Conservation (phyloP, 1,140 invertebrate species). For the Sesamia nonagrioides region DNA sequence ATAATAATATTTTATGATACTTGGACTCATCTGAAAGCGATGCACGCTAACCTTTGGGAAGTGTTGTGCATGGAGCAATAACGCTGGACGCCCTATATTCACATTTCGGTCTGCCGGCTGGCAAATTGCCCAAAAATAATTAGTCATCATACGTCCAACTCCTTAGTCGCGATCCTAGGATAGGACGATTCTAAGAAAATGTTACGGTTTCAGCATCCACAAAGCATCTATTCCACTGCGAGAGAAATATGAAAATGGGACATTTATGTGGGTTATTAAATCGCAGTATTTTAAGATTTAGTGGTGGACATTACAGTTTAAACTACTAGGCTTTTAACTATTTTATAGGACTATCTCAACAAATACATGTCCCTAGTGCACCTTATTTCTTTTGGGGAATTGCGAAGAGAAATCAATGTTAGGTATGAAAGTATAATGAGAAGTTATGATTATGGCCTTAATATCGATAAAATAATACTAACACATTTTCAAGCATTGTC, state of each 20-base stretch:
- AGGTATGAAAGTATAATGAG: background rate
- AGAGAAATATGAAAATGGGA: conserved; percentile 46
- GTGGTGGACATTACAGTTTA: background rate
- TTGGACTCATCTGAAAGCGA: conserved; percentile 29
- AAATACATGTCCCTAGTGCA: background rate
- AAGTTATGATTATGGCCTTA: background rate
- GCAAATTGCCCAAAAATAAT: conserved; percentile 82
- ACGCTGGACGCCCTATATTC: conserved; percentile 73
- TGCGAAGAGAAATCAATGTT: background rate
- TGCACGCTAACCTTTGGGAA: conserved; percentile 56
- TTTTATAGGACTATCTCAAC: background rate
- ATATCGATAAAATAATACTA: background rate
- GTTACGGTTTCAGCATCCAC: conserved; percentile 53
- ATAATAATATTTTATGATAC: conserved; percentile 40
- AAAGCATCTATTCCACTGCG: conserved; percentile 35
- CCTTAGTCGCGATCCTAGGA: conserved; percentile 68
- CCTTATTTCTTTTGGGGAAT: background rate
- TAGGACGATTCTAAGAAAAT: conserved; percentile 67
- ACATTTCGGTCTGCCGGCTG: conserved; percentile 71
- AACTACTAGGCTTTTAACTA: background rate
- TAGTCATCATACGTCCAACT: conserved; percentile 72
- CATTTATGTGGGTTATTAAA: conserved; percentile 32
- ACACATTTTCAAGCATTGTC: conserved; percentile 23
- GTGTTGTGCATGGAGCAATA: conserved; percentile 53
- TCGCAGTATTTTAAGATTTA: conserved; percentile 14